Conservation (phyloP, 1,140 invertebrate species). For the Adoxophyes honmai region DNA sequence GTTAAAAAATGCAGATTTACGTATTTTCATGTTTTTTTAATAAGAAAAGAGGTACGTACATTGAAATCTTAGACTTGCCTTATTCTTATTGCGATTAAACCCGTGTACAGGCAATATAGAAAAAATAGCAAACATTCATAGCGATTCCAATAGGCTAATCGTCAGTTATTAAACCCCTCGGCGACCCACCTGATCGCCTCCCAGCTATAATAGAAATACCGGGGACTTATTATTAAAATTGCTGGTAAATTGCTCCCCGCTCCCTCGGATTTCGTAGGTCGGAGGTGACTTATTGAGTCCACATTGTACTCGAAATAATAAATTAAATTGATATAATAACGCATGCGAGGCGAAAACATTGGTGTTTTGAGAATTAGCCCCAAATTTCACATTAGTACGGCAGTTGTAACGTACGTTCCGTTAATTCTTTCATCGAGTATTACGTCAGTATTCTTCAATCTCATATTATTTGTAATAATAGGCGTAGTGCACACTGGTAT, state of each 20-base stretch:
- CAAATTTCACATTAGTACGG: no score
- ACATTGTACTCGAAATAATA: conserved; percentile 37
- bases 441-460: no score
- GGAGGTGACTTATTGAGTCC: conserved; percentile 61
- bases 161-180: conserved; percentile 71
- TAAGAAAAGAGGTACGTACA: no score
- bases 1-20: no score
- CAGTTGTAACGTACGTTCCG: no score
- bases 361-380: background rate
- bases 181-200: conserved; percentile 70
- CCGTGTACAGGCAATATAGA: conserved; percentile 63
- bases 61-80: no score
- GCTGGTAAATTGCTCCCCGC: conserved; percentile 77
- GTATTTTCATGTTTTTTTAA: no score
- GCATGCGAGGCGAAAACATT: background rate
- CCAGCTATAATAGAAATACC: conserved; percentile 75
- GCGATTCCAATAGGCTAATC: conserved; percentile 76
- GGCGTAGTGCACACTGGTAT: no score
- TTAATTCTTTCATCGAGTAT: no score
- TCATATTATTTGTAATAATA: no score
- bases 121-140: conserved; percentile 76
- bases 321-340: conserved; percentile 26
- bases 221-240: conserved; percentile 78
- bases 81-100: conserved; percentile 45
- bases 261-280: conserved; percentile 63